These are phyloP conservation scores for Labeo rohita DNA, from an alignment of 2,113 vertebrate genomes.

Conservation along the genomic window DNA sequence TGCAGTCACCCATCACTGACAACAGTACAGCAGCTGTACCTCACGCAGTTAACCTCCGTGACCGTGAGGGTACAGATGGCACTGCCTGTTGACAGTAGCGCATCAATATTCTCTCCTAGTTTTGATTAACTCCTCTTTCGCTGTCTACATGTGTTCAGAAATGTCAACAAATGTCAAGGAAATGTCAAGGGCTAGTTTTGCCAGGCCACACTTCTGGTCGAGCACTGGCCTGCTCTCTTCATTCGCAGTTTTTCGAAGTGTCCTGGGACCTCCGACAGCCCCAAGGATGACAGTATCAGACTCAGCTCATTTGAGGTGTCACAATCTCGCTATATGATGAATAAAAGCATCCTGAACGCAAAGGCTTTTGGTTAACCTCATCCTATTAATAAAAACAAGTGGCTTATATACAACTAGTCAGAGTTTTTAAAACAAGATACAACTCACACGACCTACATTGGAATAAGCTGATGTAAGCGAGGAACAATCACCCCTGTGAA, in stretches of 20 bases:
- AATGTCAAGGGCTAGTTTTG: slow-evolving; percentile 74
- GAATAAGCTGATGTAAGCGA: slow-evolving; percentile 38
- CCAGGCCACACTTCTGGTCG: slow-evolving; percentile 44
- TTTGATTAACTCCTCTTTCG: slow-evolving; percentile 64
- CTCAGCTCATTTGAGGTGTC: not conserved
- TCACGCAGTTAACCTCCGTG: slow-evolving; percentile 45
- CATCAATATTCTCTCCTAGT: slow-evolving; percentile 57
- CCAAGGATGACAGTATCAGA: slow-evolving; percentile 1
- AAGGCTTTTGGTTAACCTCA: not conserved
- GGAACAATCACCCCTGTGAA: slow-evolving; percentile 6
- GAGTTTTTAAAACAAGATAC: slow-evolving; percentile 1
- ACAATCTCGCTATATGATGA: not conserved
- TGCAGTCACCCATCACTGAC: slow-evolving; percentile 13
- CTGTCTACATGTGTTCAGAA: slow-evolving; percentile 70
- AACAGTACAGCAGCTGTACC: slow-evolving; percentile 2
- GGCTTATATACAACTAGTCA: not conserved
- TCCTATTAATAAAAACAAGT: not conserved
- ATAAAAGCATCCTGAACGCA: not conserved
- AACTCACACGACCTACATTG: slow-evolving; percentile 15
- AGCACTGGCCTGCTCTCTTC: slow-evolving; percentile 28
- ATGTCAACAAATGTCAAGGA: slow-evolving; percentile 79
- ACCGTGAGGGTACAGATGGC: slow-evolving; percentile 69
- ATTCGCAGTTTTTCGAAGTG: slow-evolving; percentile 14
- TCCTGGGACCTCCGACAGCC: not conserved
- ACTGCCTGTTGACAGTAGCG: slow-evolving; percentile 69